Base-by-base conservation (phyloP, 2,888 invertebrate genomes). In the Drosophila ezoana region DNA sequence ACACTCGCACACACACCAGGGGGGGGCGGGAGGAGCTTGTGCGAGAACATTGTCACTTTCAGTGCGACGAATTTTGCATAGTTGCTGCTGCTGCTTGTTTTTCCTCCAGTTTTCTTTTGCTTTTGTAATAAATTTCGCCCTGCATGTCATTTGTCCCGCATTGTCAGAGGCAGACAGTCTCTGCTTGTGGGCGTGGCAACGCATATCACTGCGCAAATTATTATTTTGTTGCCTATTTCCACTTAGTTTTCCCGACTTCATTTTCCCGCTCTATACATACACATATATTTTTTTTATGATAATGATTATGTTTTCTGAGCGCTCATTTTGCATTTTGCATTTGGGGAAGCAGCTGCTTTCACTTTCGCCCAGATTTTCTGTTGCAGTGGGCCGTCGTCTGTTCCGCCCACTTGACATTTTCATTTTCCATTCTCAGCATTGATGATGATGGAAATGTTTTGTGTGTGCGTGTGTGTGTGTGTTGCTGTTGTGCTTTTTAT, bases 61-160 rank as follows among this genome's bases (percentile, higher is more conserved):
- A 86, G 71, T 61, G 65, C 56, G 62, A 68, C 73, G 73, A 71
- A 72, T 79, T 81, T 79, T 76, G 70, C 85, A 81, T 79, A 79
- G 76, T 75, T 72, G 28, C 23, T 23, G 23, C 18, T 3, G 18
- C 3, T 38, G 23, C 35, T 52, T 57, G 32, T 41, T 54, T 72
- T 35, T 48, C 16, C 4, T 28, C 35, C 11, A 10, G 10, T 45
- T 54, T 48, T 38, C 41, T 45, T 63, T 47, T 57, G 47, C 43
- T 40, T 61, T 59, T 56, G 51, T 61, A 60, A 86, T 77, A 75
- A 68, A 86, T 72, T 78, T 68, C 58, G 54, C 66, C 67, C 72
- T 70, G 85, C 85, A 79, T 84, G 72, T 85, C 81, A 84, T 84
- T 85, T 84, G 83, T 84, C 82, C 85, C 74, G 82, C 83, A 81